A percentile compares a stretch with the other conserved stretches of the same genome.
Conservation (phyloP, 2,888 invertebrate species). For the Caenorhabditis sp. region DNA sequence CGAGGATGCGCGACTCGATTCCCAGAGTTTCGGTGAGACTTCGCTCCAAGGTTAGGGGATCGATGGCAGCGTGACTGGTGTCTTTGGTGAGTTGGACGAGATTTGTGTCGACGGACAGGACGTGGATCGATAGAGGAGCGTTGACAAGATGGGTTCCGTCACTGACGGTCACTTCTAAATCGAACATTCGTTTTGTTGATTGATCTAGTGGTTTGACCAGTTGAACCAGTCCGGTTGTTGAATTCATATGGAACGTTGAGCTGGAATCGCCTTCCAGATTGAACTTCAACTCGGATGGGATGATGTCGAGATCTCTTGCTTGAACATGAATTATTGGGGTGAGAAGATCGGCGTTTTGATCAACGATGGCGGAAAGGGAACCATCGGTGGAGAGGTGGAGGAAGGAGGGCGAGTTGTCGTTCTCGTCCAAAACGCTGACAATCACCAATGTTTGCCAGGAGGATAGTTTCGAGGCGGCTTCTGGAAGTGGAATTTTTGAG, state of each 20-base stretch:
- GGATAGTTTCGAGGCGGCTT: conserved; percentile 52
- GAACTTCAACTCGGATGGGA: conserved; percentile 41
- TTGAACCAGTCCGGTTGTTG: conserved; percentile 51
- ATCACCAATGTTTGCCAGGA: conserved; percentile 63
- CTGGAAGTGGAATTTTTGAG: conserved; percentile 43
- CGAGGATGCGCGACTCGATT: conserved; percentile 58
- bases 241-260: conserved; percentile 57
- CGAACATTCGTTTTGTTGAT: conserved; percentile 26
- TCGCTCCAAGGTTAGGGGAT: conserved; percentile 47
- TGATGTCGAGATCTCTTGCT: conserved; percentile 58
- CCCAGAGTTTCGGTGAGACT: conserved; percentile 46
- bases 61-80: conserved; percentile 46
- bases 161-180: conserved; percentile 50
- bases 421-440: conserved; percentile 63
- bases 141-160: conserved; percentile 55
- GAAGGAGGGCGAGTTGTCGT: conserved; percentile 66
- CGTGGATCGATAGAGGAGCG: conserved; percentile 59
- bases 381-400: conserved; percentile 50
- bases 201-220: conserved; percentile 45
- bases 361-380: conserved; percentile 55
- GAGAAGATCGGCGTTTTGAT: conserved; percentile 54
- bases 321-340: conserved; percentile 48
- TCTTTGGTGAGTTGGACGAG: conserved; percentile 59
- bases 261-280: conserved; percentile 30
- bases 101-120: conserved; percentile 59